phyloP scores from a whole-genome alignment of 2,797 vertebrate genomes.

The Sebastes melanostomus region DNA sequence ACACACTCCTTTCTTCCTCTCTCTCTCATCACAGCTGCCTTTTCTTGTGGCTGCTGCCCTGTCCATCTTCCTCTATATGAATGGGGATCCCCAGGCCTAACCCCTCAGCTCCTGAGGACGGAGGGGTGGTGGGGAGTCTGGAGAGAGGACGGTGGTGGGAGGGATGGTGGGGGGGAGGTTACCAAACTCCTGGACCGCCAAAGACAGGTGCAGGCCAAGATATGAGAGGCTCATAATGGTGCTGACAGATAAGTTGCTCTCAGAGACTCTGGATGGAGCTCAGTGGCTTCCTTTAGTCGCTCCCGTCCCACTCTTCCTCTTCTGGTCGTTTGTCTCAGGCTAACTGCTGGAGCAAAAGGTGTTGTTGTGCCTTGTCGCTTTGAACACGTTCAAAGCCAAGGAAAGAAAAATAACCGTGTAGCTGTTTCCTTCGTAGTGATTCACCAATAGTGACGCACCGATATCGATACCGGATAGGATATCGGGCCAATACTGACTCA shows the following conservation, averaged over 20 bases:
- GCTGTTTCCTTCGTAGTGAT: conserved; percentile 16
- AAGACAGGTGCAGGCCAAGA: conserved; percentile 77
- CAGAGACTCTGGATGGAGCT: conserved; percentile 46
- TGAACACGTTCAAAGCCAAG: conserved; percentile 41
- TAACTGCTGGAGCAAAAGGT: conserved; percentile 51
- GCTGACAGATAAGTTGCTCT: conserved; percentile 73
- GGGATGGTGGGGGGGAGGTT: background rate
- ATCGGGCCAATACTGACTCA: too few species aligned
- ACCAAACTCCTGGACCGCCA: conserved; percentile 44
- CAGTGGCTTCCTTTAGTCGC: conserved; percentile 44
- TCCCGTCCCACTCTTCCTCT: conserved; percentile 23
- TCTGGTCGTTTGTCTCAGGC: conserved; percentile 49
- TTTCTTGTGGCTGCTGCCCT: conserved; percentile 50
- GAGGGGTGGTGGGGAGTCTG: conserved; percentile 1
- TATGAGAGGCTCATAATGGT: conserved; percentile 65
- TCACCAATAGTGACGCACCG: too few species aligned
- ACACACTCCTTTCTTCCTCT: conserved; percentile 61
- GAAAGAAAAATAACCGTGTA: conserved; percentile 3
- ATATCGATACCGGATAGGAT: too few species aligned
- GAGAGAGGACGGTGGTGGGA: background rate
- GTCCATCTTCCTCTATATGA: conserved; percentile 55
- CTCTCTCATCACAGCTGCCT: conserved; percentile 71
- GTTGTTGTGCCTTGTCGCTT: conserved; percentile 38
- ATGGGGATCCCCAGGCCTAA: conserved; percentile 55
- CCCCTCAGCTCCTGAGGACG: conserved; percentile 37